Percentiles rank a stretch among this genome's conserved stretches.
Conservation (phyloP, 2,113 vertebrate species). For the Brevimyrus niger region DNA sequence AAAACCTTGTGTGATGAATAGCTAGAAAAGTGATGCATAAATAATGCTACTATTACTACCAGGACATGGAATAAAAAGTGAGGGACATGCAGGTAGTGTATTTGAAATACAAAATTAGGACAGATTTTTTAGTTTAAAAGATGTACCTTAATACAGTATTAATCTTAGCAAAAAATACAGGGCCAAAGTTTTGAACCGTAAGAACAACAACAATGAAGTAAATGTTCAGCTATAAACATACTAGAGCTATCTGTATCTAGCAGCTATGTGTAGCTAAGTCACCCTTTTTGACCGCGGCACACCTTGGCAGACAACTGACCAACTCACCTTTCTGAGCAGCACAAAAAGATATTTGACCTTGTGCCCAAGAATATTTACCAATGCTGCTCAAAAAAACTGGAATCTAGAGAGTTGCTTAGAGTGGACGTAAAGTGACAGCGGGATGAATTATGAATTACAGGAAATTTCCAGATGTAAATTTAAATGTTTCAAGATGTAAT, state of each 20-base stretch:
- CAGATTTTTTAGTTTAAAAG: background rate
- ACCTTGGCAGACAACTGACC: background rate
- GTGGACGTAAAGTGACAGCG: background rate
- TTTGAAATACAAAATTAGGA: background rate
- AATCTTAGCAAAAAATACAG: background rate
- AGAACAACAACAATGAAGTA: background rate
- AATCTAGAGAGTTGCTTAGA: background rate
- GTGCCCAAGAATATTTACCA: background rate
- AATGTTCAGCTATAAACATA: background rate
- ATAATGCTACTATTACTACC: background rate
- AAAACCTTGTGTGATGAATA: background rate
- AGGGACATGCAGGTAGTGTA: background rate
- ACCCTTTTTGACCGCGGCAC: background rate
- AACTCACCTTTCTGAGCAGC: background rate
- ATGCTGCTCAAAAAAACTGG: background rate
- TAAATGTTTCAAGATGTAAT: background rate
- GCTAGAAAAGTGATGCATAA: background rate
- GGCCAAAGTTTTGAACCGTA: background rate
- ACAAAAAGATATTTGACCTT: background rate
- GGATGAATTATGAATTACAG: background rate
- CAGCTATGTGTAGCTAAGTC: background rate
- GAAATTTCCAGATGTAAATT: background rate
- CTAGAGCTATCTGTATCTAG: too few species aligned
- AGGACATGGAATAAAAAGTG: background rate
- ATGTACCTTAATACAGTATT: background rate